Base-by-base conservation (phyloP, 2,888 invertebrate genomes). In the Drosophila borborema region DNA sequence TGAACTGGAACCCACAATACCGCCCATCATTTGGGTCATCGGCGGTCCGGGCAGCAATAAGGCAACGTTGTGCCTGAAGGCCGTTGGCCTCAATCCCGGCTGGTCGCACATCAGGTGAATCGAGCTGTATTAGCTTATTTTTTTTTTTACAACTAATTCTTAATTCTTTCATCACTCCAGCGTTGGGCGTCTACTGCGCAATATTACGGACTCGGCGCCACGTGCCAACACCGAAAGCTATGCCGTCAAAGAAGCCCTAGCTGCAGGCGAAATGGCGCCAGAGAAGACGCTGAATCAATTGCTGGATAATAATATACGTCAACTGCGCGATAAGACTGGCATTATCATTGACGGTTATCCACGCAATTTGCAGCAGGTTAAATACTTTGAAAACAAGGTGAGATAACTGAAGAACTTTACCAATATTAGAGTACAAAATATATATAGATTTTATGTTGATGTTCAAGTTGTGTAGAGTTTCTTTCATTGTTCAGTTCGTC, bases 291-390 rank as follows among this genome's bases (percentile, higher is more conserved):
- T 98, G 2, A 94, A 96, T 92, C 95, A 95, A 74, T 93, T 98
- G 49, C 94, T 99, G 56, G 96, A 96, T 68, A 94, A 94, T 2
- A 96, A 96, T 36, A 94, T 97, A 76, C 91, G 90, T 0, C 95
- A 95, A 46, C 93, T 95, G 71, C 93, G 94, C 45, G 95, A 95
- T 9, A 95, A 95, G 28, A 94, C 94, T 68, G 98, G 99, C 5
- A 96, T 99, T 68, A 95, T 99, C 66, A 95, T 99, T 64, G 99
- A 99, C 89, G 99, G 99, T 0, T 99, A 97, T 92, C 99, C 99
- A 0, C 94, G 99, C 64, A 98, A 98, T 90, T 94, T 98, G 91
- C 95, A 96, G 56, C 99, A 99, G 94, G 96, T 97, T 81, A 95
- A 95, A 61, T 95, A 96, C 89, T 99, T 99, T 92, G 97, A 99